phyloP scores from a whole-genome alignment of 2,113 vertebrate genomes.

The Paradoxurus hermaphroditus region DNA sequence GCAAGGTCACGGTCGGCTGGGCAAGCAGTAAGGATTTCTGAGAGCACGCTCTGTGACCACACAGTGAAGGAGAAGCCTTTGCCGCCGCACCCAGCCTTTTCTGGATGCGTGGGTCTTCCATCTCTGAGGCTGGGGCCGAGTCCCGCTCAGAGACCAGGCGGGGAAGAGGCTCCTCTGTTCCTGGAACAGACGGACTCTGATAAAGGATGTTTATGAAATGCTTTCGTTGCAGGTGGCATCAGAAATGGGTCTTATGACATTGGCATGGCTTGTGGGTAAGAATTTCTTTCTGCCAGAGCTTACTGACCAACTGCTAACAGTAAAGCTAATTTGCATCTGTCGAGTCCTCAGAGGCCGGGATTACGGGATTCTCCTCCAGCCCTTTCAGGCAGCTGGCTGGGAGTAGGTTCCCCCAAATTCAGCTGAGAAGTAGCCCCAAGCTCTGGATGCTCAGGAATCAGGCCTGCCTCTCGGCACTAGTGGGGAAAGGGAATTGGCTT shows the following conservation, averaged over 20 bases:
- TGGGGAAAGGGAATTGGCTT: neutral
- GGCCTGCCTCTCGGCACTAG: neutral
- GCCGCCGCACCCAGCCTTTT: neutral
- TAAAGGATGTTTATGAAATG: constrained; percentile 51
- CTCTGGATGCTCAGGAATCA: neutral
- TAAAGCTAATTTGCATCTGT: constrained; percentile 27
- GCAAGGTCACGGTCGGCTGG: too few species aligned
- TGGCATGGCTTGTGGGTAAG: constrained; percentile 97
- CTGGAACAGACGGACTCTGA: neutral
- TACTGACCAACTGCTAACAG: neutral
- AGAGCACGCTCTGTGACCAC: neutral
- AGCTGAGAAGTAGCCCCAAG: neutral
- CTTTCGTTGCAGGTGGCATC: constrained; percentile 92
- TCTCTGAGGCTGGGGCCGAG: neutral
- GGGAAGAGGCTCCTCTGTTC: neutral
- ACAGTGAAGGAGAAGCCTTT: neutral
- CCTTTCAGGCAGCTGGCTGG: neutral
- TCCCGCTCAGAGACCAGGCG: neutral
- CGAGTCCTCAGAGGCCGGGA: neutral
- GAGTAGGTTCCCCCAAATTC: neutral
- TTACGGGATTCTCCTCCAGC: neutral
- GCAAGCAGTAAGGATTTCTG: neutral
- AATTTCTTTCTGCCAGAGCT: constrained; percentile 23
- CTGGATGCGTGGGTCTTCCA: neutral
- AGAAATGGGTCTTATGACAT: constrained; percentile 91